These are phyloP conservation scores for Tetragonula carbonaria DNA, from an alignment of 2,888 invertebrate species.

Conservation along the genomic window DNA sequence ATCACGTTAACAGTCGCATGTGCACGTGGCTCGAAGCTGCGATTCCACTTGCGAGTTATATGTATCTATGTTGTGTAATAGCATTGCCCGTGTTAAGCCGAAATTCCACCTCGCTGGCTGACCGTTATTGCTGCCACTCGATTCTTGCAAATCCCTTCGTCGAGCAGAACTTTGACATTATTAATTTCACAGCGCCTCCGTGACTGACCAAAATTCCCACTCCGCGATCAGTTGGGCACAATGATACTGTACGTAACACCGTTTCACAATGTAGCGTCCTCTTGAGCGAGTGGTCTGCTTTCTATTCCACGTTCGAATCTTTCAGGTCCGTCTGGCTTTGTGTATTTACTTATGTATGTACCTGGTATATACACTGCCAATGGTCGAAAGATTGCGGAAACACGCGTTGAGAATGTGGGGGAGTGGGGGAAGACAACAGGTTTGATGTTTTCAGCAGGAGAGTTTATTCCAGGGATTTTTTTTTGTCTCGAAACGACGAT, in stretches of 20 bases:
- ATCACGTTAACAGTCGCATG: conserved; percentile 14
- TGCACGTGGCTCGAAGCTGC: neutral
- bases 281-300: too few relatives aligned
- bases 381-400: neutral
- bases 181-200: neutral
- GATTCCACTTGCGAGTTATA: neutral
- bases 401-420: neutral
- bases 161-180: neutral
- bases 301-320: neutral
- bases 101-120: neutral
- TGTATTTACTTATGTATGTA: too few relatives aligned
- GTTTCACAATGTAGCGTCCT: neutral
- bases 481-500: neutral
- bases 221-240: neutral
- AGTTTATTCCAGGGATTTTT: too few relatives aligned
- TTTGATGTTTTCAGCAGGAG: neutral
- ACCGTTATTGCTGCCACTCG: neutral
- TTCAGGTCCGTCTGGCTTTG: neutral
- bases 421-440: neutral
- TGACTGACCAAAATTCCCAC: neutral
- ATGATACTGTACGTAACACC: neutral
- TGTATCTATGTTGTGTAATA: too few relatives aligned
- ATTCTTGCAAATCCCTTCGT: neutral
- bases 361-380: neutral
- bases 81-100: neutral